Percentiles rank a stretch among this genome's conserved stretches.
Conservation (phyloP, 2,888 invertebrate genomes). For the Carterocephalus palaemon region DNA sequence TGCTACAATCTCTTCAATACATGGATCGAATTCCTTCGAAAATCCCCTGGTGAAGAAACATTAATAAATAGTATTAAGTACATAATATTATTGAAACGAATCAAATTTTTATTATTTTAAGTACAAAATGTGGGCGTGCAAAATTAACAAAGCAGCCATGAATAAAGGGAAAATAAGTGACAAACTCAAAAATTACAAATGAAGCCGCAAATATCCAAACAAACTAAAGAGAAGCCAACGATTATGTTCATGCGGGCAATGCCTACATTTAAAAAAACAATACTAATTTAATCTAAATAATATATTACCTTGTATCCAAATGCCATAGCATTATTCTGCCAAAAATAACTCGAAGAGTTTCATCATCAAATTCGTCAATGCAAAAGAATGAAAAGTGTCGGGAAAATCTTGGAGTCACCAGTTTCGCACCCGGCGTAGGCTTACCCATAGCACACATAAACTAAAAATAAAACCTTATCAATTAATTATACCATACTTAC, state of each 20-base stretch:
- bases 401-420: slow-evolving; percentile 90
- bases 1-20: slow-evolving; percentile 91
- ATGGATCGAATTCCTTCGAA: slow-evolving; percentile 95
- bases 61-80: background rate
- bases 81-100: no score
- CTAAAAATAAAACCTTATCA: slow-evolving; percentile 63
- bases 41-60: slow-evolving; percentile 84
- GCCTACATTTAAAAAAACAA: no score
- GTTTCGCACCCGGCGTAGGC: slow-evolving; percentile 89
- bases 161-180: no score
- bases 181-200: no score
- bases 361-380: slow-evolving; percentile 94
- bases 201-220: slow-evolving; percentile 11
- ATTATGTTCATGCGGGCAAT: no score
- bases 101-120: no score
- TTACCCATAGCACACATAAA: slow-evolving; percentile 92
- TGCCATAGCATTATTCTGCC: slow-evolving; percentile 96
- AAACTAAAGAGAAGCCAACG: no score
- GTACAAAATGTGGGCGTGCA: no score
- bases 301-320: slow-evolving; percentile 95
- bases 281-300: no score
- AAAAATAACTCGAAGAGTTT: slow-evolving; percentile 90
- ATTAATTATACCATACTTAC: background rate
- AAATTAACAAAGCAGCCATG: no score
- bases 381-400: slow-evolving; percentile 91